These are phyloP conservation scores for Oncopeltus fasciatus DNA, from an alignment of 1,140 invertebrate genomes.

Conservation along the genomic window DNA sequence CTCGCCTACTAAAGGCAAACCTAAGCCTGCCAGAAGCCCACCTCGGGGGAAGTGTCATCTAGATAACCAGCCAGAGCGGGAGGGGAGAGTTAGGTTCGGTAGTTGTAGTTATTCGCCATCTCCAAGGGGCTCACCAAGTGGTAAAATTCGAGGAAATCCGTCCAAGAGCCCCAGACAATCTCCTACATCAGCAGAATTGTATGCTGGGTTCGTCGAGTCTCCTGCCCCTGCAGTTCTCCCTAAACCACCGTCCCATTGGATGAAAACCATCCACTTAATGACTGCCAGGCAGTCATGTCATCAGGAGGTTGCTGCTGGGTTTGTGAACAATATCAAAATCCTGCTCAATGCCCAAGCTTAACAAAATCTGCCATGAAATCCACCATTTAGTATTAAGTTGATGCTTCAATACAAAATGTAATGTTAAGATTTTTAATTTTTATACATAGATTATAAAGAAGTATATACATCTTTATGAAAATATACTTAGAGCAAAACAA, in stretches of 20 bases:
- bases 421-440: slow-evolving; percentile 12
- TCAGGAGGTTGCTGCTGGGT: not conserved
- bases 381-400: slow-evolving; percentile 9
- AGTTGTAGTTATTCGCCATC: not conserved
- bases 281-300: not conserved
- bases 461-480: not conserved
- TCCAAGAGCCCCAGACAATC: slow-evolving; percentile 10
- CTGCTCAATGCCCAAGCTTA: slow-evolving; percentile 9
- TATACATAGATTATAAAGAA: slow-evolving; percentile 5
- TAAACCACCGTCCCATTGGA: slow-evolving; percentile 16
- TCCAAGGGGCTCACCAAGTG: not conserved
- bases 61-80: not conserved
- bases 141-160: slow-evolving; percentile 3
- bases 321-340: not conserved
- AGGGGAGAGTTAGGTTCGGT: not conserved
- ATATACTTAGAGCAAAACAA: slow-evolving; percentile 8
- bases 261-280: not conserved
- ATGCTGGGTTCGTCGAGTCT: slow-evolving; percentile 16
- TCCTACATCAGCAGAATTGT: not conserved
- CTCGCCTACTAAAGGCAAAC: not conserved
- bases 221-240: slow-evolving; percentile 13
- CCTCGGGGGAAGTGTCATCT: not conserved
- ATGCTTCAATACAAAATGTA: slow-evolving; percentile 1
- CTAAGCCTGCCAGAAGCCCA: not conserved
- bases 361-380: not conserved